Conservation (phyloP, 1,140 invertebrate species). For the Pogonomyrmex barbatus region DNA sequence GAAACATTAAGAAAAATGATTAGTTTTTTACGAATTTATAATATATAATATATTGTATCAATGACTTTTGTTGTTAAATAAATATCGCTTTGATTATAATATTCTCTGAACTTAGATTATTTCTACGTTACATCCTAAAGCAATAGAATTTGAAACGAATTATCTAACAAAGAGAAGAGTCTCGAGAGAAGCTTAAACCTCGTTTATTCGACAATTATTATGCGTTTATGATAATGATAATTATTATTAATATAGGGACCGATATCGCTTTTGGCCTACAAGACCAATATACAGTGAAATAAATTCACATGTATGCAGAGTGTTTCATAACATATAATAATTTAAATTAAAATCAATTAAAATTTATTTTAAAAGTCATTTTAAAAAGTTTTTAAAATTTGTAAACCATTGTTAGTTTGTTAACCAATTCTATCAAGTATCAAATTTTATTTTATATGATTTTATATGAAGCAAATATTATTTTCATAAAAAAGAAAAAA, state of each 20-base stretch:
- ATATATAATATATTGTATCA: not conserved
- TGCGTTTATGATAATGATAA: slow-evolving; percentile 7
- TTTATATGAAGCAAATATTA: not conserved
- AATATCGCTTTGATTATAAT: slow-evolving; percentile 12
- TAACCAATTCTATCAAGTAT: not conserved
- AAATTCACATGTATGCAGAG: slow-evolving; percentile 26
- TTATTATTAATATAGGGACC: slow-evolving; percentile 30
- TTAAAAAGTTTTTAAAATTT: not conserved
- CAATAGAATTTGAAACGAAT: not conserved
- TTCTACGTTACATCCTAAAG: not conserved
- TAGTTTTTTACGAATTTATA: not conserved
- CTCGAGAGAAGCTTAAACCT: slow-evolving; percentile 53
- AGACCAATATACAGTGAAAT: slow-evolving; percentile 18
- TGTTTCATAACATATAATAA: slow-evolving; percentile 4
- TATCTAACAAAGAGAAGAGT: slow-evolving; percentile 50
- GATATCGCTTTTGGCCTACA: slow-evolving; percentile 42
- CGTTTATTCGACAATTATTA: not conserved
- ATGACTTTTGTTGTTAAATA: not conserved
- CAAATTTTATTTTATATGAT: not conserved
- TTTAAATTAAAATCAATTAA: not conserved
- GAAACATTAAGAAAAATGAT: not conserved
- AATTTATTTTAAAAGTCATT: not conserved
- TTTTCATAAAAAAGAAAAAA: not conserved
- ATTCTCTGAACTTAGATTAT: not conserved
- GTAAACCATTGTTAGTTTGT: not conserved